Evolutionary conservation across 2,888 invertebrate genomes (phyloP).

Genomic region (Ypsolopha sequella): DNA sequence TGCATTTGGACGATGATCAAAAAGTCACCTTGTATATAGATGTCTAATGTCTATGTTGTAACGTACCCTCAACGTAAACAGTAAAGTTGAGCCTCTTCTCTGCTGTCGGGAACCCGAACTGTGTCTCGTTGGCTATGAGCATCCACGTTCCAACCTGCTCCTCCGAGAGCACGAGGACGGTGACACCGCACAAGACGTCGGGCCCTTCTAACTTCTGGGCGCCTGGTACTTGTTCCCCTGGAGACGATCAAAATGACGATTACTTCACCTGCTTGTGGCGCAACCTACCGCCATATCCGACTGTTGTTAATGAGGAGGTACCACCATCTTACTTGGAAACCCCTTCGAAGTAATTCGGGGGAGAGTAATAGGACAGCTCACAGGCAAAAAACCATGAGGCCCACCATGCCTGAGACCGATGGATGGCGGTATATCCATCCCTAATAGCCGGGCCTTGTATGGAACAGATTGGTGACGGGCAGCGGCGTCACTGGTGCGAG

Average conservation of each 20-base stretch:
- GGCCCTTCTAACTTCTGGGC: slow-evolving; percentile 21
- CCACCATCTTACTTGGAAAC: background rate
- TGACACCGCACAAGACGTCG: slow-evolving; percentile 29
- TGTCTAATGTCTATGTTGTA: background rate
- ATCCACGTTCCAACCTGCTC: slow-evolving; percentile 38
- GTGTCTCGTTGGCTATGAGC: slow-evolving; percentile 29
- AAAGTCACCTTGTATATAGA: too few relatives aligned
- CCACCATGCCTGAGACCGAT: too few relatives aligned
- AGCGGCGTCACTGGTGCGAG: too few relatives aligned
- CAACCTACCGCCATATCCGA: background rate
- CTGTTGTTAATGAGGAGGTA: background rate
- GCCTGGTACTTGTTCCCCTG: slow-evolving; percentile 11
- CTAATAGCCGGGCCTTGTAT: too few relatives aligned
- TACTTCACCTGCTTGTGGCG: background rate
- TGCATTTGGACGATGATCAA: too few relatives aligned
- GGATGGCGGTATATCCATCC: too few relatives aligned
- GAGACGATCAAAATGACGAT: too few relatives aligned
- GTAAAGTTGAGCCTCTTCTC: slow-evolving; percentile 38
- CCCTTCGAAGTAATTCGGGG: too few relatives aligned
- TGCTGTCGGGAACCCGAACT: slow-evolving; percentile 7
- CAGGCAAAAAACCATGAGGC: too few relatives aligned
- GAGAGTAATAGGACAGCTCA: too few relatives aligned
- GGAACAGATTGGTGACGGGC: too few relatives aligned
- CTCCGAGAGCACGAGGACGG: slow-evolving; percentile 22
- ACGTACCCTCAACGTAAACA: slow-evolving; percentile 44